Base-by-base conservation (phyloP, 2,113 vertebrate genomes). In the Corvus hawaiiensis region DNA sequence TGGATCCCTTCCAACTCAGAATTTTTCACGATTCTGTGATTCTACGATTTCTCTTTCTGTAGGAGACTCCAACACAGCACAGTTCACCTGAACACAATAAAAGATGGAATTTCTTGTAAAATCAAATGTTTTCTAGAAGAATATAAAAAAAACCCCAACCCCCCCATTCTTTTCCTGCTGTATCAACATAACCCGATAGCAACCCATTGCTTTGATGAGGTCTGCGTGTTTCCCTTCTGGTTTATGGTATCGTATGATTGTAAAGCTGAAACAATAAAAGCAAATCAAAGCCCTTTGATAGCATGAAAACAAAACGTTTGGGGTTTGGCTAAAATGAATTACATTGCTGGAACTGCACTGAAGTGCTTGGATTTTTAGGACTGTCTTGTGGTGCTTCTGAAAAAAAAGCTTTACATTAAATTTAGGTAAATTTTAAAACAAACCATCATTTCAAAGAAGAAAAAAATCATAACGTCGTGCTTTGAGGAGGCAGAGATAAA, bases 281-380 rank as follows among this genome's bases (percentile, higher is more conserved):
- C 74, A 69, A 96, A 90, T 93, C 83, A 83, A 93, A 92, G 66
- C 41, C 88, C 85, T 97, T 94, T 95, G 92, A 91, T 93, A 87
- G 43, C 46, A 48, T 14, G 58, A 62, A 89, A 94, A 93, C 33
- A 69, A 79, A 95, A 64, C 77, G 0, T 87, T 89, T 93, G 84
- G 81, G 81, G 62, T 59, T 93, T 91, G 74, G 84, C 54, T 81
- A 55, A 87, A 94, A 48, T 37, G 76, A 86, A 75, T 56, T 58
- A 16, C 23, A n/a, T 28, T 68, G 77, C 87, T 56, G 84, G 75
- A 89, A 35, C 77, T 94, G 59, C 71, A 26, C 27, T 39, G 68
- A 90, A 86, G 73, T 44, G 62, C 77, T 63, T 80, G 68, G 51
- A 17, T 87, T 89, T 84, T 52, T 81, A 75, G 44, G 81, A 30